Conservation (phyloP, 2,113 vertebrate species). For the Hippocampus mohnikei region DNA sequence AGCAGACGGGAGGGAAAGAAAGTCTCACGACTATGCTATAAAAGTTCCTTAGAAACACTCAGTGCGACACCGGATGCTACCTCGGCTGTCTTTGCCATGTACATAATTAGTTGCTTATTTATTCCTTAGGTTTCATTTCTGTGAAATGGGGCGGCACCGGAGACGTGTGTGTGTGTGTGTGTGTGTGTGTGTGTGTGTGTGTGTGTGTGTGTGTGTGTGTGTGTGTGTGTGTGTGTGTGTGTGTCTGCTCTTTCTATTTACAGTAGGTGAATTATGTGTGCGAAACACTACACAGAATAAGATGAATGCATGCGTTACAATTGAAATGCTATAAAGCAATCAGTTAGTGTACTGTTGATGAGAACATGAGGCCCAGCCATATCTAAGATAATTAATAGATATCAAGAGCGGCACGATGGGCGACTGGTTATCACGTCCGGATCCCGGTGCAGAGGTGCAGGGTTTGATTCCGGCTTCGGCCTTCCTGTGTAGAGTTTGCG, state of each 20-base stretch:
- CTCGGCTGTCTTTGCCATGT: neutral
- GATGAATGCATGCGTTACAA: neutral
- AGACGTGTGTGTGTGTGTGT: no score
- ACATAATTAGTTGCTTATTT: neutral
- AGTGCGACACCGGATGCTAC: neutral
- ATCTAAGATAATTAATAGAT: no score
- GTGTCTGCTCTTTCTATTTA: neutral
- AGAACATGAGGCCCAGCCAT: no score
- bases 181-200: neutral
- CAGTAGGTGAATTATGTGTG: no score
- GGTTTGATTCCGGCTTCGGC: no score
- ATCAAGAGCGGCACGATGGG: no score
- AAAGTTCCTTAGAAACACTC: neutral
- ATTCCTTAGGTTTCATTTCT: slow-evolving; percentile 60
- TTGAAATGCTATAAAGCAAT: neutral
- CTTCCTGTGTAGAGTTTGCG: no score
- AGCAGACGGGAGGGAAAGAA: neutral
- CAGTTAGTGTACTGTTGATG: neutral
- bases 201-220: neutral
- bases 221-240: neutral
- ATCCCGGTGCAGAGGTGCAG: no score
- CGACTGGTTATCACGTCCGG: no score
- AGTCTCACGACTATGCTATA: neutral
- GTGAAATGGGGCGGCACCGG: slow-evolving; percentile 37
- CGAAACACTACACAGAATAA: neutral